Evolutionary conservation across 2,888 invertebrate species (phyloP).

Genomic region (Malthinus flaveolus): DNA sequence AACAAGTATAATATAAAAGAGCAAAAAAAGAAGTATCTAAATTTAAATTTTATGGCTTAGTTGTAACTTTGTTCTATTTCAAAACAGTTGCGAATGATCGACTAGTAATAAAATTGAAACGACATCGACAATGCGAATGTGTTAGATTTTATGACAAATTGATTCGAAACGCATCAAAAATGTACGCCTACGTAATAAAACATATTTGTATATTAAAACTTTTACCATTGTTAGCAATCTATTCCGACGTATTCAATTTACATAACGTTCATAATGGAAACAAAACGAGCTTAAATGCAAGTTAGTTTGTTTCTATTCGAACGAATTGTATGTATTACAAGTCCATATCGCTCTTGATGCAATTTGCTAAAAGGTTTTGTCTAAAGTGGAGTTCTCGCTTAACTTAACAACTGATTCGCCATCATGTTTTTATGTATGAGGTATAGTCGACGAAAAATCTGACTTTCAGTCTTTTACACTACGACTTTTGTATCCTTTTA

Average conservation of each 20-base stretch:
- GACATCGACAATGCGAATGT: no score
- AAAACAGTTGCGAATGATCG: no score
- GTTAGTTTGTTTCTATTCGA: conserved; percentile 37
- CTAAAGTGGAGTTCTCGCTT: conserved; percentile 56
- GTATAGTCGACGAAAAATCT: conserved; percentile 38
- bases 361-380: conserved; percentile 58
- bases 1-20: no score
- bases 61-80: no score
- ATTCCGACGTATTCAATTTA: conserved; percentile 11
- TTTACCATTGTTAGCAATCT: neutral
- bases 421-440: conserved; percentile 57
- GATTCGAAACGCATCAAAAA: no score
- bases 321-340: conserved; percentile 52
- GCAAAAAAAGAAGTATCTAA: no score
- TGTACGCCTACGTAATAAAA: no score
- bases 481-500: neutral
- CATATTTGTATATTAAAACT: no score
- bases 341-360: conserved; percentile 49
- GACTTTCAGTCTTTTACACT: conserved; percentile 12
- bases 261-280: conserved; percentile 26
- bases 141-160: no score
- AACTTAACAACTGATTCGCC: conserved; percentile 57
- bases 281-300: conserved; percentile 28
- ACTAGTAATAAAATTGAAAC: no score
- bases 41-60: no score